Conservation (phyloP, 2,113 vertebrate genomes). For the Microcebus jonahi region DNA sequence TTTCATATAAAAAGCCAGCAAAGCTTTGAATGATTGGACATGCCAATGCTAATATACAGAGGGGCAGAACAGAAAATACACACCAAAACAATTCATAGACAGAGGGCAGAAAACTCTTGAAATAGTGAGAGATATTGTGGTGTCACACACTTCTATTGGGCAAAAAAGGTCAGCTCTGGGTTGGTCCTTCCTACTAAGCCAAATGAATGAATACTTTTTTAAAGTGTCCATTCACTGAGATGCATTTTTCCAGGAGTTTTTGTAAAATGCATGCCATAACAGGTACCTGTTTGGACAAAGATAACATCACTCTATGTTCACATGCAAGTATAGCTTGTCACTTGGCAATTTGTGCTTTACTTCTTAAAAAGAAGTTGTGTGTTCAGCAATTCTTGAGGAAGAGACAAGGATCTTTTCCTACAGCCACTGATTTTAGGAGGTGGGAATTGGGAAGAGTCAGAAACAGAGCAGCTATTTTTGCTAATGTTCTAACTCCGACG, state of each 20-base stretch:
- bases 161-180: background rate
- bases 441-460: background rate
- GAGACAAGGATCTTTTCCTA: background rate
- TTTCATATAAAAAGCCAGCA: constrained; percentile 12
- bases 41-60: background rate
- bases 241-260: constrained; percentile 27
- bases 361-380: constrained; percentile 48
- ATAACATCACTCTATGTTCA: background rate
- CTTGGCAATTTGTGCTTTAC: background rate
- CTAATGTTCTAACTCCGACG: background rate
- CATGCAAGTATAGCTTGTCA: background rate
- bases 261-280: background rate
- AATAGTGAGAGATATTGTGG: background rate
- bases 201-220: background rate
- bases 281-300: background rate
- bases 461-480: background rate
- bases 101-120: background rate
- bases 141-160: background rate
- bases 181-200: background rate
- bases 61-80: background rate
- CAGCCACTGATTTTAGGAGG: background rate
- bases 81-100: background rate
- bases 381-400: constrained; percentile 8
- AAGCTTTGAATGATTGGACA: background rate
- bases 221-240: background rate